phyloP scores from a whole-genome alignment of 2,888 invertebrate genomes.

The Heliconius aoede region DNA sequence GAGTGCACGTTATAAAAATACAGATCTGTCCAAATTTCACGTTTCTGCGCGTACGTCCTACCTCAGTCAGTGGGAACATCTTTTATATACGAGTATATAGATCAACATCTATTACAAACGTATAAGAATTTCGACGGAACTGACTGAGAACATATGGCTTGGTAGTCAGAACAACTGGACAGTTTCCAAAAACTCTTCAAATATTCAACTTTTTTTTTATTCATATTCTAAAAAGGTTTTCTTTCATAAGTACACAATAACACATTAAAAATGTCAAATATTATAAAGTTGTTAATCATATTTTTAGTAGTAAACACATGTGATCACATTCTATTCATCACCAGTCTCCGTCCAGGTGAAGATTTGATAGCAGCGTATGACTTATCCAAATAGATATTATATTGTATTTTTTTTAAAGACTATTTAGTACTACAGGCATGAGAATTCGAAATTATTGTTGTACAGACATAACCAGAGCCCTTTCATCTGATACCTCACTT shows the following conservation, averaged over 20 bases:
- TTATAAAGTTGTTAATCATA: neutral
- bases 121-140: neutral
- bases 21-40: no score
- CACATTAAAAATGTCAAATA: neutral
- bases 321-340: neutral
- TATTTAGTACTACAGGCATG: neutral
- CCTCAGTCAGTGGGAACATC: no score
- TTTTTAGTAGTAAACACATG: neutral
- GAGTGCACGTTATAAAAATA: no score
- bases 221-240: neutral
- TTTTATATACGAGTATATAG: no score
- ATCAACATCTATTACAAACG: no score
- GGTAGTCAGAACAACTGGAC: neutral
- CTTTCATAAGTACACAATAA: no score
- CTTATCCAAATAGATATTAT: neutral
- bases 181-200: neutral
- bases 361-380: neutral
- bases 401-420: no score
- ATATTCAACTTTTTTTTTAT: no score
- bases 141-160: neutral
- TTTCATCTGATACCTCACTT: no score
- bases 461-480: no score
- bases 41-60: no score
- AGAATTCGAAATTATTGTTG: neutral
- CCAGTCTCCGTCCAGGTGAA: neutral